Evolutionary conservation across 1,140 invertebrate genomes (phyloP).

Genomic region (Brachionus asplanchnoidis): DNA sequence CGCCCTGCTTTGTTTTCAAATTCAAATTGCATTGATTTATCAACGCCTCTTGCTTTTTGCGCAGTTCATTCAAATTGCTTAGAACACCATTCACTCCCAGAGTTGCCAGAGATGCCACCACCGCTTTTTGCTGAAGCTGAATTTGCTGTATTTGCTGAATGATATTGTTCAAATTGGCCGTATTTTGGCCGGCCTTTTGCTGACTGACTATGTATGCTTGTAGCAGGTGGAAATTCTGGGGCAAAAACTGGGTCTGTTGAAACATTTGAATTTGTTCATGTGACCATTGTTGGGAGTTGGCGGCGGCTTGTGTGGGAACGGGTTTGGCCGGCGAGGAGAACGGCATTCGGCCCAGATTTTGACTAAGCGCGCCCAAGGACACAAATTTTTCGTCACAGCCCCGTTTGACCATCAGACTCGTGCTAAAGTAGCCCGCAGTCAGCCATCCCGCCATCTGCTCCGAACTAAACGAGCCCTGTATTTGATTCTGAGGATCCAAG

Average conservation of each 20-base stretch:
- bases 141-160: slow-evolving; percentile 37
- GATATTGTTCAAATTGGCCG: background rate
- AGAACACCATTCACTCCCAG: background rate
- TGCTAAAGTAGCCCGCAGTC: slow-evolving; percentile 33
- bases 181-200: slow-evolving; percentile 12
- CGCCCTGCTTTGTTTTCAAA: background rate
- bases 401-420: slow-evolving; percentile 24
- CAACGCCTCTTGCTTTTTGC: slow-evolving; percentile 8
- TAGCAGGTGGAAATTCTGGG: slow-evolving; percentile 13
- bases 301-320: background rate
- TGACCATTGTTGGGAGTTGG: background rate
- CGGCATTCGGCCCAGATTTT: slow-evolving; percentile 7
- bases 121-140: slow-evolving; percentile 32
- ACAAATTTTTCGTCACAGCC: slow-evolving; percentile 23
- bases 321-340: background rate
- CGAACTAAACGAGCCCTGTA: slow-evolving; percentile 29
- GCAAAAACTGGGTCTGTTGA: slow-evolving; percentile 26
- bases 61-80: background rate
- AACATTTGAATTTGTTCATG: background rate
- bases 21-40: background rate
- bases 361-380: background rate
- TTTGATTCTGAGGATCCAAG: slow-evolving; percentile 36
- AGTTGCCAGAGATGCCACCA: background rate
- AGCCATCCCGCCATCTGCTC: slow-evolving; percentile 41
- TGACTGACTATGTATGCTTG: background rate